Percentiles rank a stretch among this genome's conserved stretches.
phyloP scores from a whole-genome alignment of 2,113 vertebrate genomes.

The Coregonus clupeaformis region DNA sequence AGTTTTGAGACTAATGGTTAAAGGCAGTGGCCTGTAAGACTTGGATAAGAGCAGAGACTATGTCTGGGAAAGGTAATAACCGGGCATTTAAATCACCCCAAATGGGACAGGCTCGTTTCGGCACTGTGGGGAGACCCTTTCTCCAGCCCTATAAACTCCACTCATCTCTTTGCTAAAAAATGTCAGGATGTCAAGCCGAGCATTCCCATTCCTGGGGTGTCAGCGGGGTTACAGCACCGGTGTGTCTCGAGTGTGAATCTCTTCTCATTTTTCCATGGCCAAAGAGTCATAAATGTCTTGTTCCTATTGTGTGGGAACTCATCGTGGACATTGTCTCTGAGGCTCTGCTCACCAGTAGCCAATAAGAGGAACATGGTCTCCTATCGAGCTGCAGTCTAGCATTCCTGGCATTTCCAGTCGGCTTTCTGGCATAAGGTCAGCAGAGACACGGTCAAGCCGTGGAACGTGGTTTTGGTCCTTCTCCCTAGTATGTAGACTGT shows the following conservation, averaged over 20 bases:
- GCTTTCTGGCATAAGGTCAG: slow-evolving; percentile 63
- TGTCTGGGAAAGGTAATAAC: slow-evolving; percentile 70
- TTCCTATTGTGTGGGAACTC: slow-evolving; percentile 79
- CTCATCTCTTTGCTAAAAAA: slow-evolving; percentile 44
- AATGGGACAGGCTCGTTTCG: slow-evolving; percentile 69
- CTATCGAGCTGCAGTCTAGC: slow-evolving; percentile 78
- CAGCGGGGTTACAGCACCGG: slow-evolving; percentile 45
- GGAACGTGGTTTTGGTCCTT: slow-evolving; percentile 58
- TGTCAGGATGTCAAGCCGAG: slow-evolving; percentile 54
- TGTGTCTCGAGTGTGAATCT: slow-evolving; percentile 59
- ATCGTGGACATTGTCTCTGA: slow-evolving; percentile 72
- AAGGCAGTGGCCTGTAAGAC: slow-evolving; percentile 41
- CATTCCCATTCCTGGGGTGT: slow-evolving; percentile 48
- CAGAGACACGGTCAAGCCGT: slow-evolving; percentile 59
- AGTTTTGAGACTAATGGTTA: slow-evolving; percentile 60
- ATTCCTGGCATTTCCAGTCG: slow-evolving; percentile 81
- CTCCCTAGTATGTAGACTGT: slow-evolving; percentile 55
- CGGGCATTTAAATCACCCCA: slow-evolving; percentile 72
- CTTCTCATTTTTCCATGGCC: slow-evolving; percentile 54
- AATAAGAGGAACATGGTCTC: slow-evolving; percentile 82
- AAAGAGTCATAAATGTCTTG: slow-evolving; percentile 79
- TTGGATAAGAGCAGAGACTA: slow-evolving; percentile 50
- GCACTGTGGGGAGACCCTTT: slow-evolving; percentile 57
- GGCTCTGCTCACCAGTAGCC: slow-evolving; percentile 70
- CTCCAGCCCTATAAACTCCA: slow-evolving; percentile 47